These are phyloP conservation scores for Liodrosophila aerea DNA, from an alignment of 2,888 invertebrate genomes.

Conservation along the genomic window DNA sequence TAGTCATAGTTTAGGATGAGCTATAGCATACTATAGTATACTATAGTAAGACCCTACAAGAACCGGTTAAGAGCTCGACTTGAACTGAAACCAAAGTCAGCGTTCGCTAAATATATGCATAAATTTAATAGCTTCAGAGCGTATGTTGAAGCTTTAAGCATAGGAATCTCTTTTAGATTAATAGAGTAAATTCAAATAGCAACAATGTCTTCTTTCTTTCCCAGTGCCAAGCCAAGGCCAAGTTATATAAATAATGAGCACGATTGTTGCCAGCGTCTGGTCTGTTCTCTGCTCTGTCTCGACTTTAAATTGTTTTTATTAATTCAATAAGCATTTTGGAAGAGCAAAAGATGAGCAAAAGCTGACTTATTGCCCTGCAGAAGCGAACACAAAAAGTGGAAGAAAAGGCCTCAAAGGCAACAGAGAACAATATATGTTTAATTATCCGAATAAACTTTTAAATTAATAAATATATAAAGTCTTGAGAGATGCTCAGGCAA, in stretches of 20 bases:
- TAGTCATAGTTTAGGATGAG: constrained; percentile 7
- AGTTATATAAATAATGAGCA: neutral
- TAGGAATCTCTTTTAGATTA: no score
- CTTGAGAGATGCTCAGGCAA: no score
- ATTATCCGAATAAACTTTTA: no score
- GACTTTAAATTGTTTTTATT: constrained; percentile 46
- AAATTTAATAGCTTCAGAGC: constrained; percentile 6
- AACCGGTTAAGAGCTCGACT: constrained; percentile 27
- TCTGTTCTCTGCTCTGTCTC: constrained; percentile 2
- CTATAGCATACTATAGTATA: constrained; percentile 3
- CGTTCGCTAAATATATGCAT: constrained; percentile 24
- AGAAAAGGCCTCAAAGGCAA: no score
- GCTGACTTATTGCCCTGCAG: neutral
- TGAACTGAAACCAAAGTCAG: neutral
- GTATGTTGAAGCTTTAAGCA: no score
- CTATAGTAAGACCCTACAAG: neutral
- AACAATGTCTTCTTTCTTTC: no score
- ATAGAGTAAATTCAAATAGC: no score
- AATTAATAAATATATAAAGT: no score
- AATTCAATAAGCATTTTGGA: constrained; percentile 52
- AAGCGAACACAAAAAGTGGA: neutral
- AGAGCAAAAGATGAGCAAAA: constrained; percentile 15
- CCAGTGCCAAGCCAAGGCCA: neutral
- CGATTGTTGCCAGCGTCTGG: no score
- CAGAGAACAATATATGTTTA: no score